These are phyloP conservation scores for Eilema griseolum DNA, from an alignment of 2,888 invertebrate species.

Conservation along the genomic window DNA sequence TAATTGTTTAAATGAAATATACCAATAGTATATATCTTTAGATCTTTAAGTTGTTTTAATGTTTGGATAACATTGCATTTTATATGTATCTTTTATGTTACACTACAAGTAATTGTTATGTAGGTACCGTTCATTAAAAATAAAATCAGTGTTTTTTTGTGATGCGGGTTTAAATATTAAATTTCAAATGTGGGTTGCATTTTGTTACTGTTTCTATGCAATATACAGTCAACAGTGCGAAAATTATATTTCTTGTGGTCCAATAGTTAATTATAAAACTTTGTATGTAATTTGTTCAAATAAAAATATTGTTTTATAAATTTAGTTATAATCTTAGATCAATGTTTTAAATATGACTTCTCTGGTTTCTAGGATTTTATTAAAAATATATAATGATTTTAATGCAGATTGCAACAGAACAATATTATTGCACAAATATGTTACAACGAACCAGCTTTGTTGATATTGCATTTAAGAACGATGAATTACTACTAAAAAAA, in stretches of 20 bases:
- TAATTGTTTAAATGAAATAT: neutral
- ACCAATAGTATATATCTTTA: conserved; percentile 12
- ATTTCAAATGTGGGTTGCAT: too few species aligned
- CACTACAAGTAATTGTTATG: too few species aligned
- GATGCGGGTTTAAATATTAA: too few species aligned
- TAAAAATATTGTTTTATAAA: conserved; percentile 15
- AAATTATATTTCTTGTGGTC: neutral
- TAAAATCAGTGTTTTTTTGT: too few species aligned
- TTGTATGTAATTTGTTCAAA: conserved; percentile 1
- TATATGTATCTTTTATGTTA: neutral
- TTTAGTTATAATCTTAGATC: neutral
- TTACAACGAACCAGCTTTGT: neutral
- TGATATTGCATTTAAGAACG: too few species aligned
- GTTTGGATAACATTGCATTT: conserved; percentile 13
- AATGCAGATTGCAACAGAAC: neutral
- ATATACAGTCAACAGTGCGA: neutral
- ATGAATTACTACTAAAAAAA: neutral
- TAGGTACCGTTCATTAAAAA: too few species aligned
- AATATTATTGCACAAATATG: neutral
- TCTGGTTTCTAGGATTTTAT: neutral
- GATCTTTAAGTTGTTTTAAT: neutral
- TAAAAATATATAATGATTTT: neutral
- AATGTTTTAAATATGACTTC: neutral
- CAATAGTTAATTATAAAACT: neutral
- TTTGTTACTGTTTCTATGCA: too few species aligned